Evolutionary conservation across 2,888 invertebrate species (phyloP).

Genomic region (Athalia circularis): DNA sequence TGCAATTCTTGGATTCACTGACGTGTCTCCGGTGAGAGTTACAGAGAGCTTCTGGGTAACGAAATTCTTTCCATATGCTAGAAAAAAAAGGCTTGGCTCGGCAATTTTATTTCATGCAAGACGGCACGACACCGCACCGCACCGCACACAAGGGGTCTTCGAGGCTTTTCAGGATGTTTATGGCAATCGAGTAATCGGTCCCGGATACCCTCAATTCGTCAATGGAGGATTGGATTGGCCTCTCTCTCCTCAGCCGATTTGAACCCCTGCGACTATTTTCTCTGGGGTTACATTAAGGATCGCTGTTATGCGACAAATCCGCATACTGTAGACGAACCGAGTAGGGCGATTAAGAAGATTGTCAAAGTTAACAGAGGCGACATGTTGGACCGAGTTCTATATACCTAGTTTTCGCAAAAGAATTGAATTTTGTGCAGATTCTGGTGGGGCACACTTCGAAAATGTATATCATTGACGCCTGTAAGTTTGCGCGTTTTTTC

Average conservation of each 20-base stretch:
- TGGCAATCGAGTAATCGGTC: conserved; percentile 22
- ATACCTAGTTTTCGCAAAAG: conserved; percentile 16
- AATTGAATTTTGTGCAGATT: conserved; percentile 7
- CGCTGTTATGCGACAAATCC: conserved; percentile 7
- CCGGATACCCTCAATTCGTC: conserved; percentile 20
- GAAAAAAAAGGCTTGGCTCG: conserved; percentile 2
- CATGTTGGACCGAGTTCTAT: not conserved
- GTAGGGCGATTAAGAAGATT: not conserved
- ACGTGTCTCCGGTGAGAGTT: conserved; percentile 7
- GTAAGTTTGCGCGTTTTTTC: not conserved
- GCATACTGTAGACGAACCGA: not conserved
- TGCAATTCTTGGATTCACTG: conserved; percentile 25
- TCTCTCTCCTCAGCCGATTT: conserved; percentile 13
- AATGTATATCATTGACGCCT: conserved; percentile 3
- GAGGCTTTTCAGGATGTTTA: conserved; percentile 20
- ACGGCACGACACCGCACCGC: conserved; percentile 12
- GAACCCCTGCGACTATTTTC: conserved; percentile 34
- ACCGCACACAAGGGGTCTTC: conserved; percentile 21
- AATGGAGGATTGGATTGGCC: conserved; percentile 19
- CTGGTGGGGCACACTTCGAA: not conserved
- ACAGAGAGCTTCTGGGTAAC: conserved; percentile 23
- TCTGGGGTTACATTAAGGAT: conserved; percentile 9
- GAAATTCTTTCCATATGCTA: conserved; percentile 27
- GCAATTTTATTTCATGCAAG: conserved; percentile 38
- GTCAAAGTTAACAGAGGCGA: not conserved